Evolutionary conservation across 2,888 invertebrate species (phyloP).

Genomic region (Pediacus dermestoides): DNA sequence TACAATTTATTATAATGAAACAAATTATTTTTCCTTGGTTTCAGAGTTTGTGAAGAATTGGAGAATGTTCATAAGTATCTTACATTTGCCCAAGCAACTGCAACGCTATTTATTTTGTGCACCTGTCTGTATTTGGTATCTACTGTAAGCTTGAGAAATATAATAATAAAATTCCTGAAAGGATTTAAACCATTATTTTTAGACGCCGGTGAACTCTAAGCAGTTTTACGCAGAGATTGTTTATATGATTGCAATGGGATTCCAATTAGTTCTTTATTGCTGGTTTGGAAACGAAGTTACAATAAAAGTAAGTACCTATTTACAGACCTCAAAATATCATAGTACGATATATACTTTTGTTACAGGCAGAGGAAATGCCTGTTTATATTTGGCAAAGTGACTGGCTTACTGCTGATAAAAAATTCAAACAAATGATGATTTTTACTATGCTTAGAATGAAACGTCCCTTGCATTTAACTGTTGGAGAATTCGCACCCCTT

Average conservation of each 20-base stretch:
- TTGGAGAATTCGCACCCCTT: slow-evolving; percentile 43
- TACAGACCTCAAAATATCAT: neutral
- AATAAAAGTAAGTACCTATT: slow-evolving; percentile 29
- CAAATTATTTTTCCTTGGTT: slow-evolving; percentile 19
- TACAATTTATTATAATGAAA: neutral
- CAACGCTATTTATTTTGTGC: slow-evolving; percentile 43
- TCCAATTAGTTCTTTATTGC: slow-evolving; percentile 36
- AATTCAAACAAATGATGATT: slow-evolving; percentile 39
- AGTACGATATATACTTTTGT: slow-evolving; percentile 7
- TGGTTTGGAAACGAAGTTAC: slow-evolving; percentile 45
- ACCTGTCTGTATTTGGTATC: slow-evolving; percentile 43
- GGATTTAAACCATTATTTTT: no score
- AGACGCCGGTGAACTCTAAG: slow-evolving; percentile 39
- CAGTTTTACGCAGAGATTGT: slow-evolving; percentile 38
- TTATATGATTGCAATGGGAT: slow-evolving; percentile 14
- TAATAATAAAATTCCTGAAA: slow-evolving; percentile 3
- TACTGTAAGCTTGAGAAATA: slow-evolving; percentile 30
- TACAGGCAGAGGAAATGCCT: slow-evolving; percentile 38
- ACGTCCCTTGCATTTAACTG: slow-evolving; percentile 40
- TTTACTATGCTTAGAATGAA: slow-evolving; percentile 42
- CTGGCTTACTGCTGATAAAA: slow-evolving; percentile 35
- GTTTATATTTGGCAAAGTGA: slow-evolving; percentile 40
- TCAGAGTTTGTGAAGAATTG: slow-evolving; percentile 36
- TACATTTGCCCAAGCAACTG: slow-evolving; percentile 40
- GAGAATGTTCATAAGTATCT: slow-evolving; percentile 38